Conservation (phyloP, 2,797 vertebrate species). For the Cyprinella venusta region DNA sequence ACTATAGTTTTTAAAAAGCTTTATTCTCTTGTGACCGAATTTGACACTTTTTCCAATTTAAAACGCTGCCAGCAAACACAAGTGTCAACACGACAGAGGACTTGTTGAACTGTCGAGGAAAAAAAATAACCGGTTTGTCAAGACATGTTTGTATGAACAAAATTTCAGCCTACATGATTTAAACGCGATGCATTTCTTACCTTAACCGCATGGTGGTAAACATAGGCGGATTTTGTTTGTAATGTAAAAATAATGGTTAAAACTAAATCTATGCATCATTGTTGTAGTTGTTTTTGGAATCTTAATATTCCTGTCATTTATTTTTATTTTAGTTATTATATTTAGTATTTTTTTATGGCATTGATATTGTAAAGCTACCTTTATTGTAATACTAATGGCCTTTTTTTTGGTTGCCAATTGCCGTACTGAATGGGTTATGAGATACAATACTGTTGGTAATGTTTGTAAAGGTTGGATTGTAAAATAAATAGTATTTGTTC, state of each 20-base stretch:
- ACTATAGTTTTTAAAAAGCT: not conserved
- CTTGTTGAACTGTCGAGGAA: not conserved
- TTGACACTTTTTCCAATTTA: not conserved
- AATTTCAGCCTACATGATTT: not conserved
- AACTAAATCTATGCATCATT: not conserved
- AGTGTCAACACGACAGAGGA: constrained; percentile 30
- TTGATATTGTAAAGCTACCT: not conserved
- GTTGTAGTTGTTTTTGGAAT: not conserved
- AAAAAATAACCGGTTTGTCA: constrained; percentile 40
- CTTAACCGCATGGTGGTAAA: not conserved
- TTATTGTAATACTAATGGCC: not conserved
- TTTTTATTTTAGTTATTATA: not conserved
- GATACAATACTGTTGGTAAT: not conserved
- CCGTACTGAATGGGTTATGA: not conserved
- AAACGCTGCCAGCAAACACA: constrained; percentile 3
- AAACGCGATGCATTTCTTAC: not conserved
- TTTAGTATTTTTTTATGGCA: not conserved
- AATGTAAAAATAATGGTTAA: not conserved
- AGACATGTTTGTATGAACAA: constrained; percentile 1
- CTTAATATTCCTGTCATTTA: too few species aligned
- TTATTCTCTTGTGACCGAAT: not conserved
- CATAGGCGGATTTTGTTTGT: not conserved
- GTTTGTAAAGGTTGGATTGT: not conserved
- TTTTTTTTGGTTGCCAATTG: not conserved
- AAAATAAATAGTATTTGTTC: not conserved